Conservation (phyloP, 2,797 vertebrate species). For the Bryconaethiops microstoma region DNA sequence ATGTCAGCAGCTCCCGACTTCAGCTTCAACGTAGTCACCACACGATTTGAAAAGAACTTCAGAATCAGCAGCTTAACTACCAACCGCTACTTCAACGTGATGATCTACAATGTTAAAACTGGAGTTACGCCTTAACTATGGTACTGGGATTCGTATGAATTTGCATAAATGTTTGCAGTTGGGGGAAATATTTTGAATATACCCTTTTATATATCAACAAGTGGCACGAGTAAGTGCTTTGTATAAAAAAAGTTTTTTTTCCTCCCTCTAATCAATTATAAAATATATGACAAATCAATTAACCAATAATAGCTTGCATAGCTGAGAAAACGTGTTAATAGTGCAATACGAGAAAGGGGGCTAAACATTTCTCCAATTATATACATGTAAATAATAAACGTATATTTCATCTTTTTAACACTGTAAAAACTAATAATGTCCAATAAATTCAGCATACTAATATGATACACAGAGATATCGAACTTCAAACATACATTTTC, state of each 20-base stretch:
- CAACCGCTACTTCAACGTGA: conserved; percentile 31
- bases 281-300: conserved; percentile 52
- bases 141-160: conserved; percentile 12
- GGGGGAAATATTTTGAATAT: conserved; percentile 47
- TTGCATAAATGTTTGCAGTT: conserved; percentile 47
- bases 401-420: conserved; percentile 45
- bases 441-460: conserved; percentile 28
- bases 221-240: conserved; percentile 40
- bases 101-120: background rate
- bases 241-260: conserved; percentile 45
- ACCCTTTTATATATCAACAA: conserved; percentile 34
- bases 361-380: conserved; percentile 58
- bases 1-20: conserved; percentile 9
- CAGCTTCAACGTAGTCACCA: conserved; percentile 24
- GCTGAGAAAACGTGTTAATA: conserved; percentile 63
- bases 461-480: conserved; percentile 25
- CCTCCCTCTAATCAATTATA: conserved; percentile 51
- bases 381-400: conserved; percentile 61
- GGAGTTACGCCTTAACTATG: conserved; percentile 9
- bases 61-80: conserved; percentile 34
- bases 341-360: conserved; percentile 64
- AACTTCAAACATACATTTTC: conserved; percentile 29
- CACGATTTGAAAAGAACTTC: conserved; percentile 6
- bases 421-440: conserved; percentile 44
- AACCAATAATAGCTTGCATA: conserved; percentile 68